Conservation (phyloP, 2,888 invertebrate species). For the Carcina quercana region DNA sequence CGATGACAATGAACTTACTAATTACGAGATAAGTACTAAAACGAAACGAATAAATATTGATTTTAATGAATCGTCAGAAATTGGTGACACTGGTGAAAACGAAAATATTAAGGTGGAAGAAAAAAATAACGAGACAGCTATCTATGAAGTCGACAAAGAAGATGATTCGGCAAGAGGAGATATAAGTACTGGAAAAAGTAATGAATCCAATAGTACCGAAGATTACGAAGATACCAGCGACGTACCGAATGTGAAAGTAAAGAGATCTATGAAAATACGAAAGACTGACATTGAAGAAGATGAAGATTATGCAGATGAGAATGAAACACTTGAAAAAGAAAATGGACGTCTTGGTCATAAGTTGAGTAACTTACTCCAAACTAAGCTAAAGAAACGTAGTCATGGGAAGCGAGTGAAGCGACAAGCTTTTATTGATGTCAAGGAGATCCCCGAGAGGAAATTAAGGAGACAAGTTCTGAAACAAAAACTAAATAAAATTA, state of each 20-base stretch:
- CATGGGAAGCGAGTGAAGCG: conserved; percentile 23
- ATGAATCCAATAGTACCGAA: too few species aligned
- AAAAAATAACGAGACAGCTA: too few species aligned
- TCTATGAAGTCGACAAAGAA: conserved; percentile 10
- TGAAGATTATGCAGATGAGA: neutral
- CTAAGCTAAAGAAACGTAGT: conserved; percentile 6
- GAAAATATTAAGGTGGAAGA: too few species aligned
- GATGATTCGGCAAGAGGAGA: too few species aligned
- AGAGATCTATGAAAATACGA: neutral
- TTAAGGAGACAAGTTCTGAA: conserved; percentile 19
- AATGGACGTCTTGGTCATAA: neutral
- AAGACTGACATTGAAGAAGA: neutral
- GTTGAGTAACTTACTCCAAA: too few species aligned
- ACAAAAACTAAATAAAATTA: conserved; percentile 14
- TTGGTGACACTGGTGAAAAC: too few species aligned
- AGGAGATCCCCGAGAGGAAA: conserved; percentile 13
- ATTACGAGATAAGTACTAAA: neutral
- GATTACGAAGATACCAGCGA: neutral
- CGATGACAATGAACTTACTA: too few species aligned
- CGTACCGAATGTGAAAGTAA: too few species aligned
- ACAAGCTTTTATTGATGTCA: conserved; percentile 18
- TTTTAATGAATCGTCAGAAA: too few species aligned
- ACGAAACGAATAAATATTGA: too few species aligned
- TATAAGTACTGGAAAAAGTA: too few species aligned
- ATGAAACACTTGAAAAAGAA: neutral